A percentile compares a stretch with the other conserved stretches of the same genome.
These are phyloP conservation scores for Spheniscus mendiculus DNA, from an alignment of 2,113 vertebrate species.

Conservation along the genomic window DNA sequence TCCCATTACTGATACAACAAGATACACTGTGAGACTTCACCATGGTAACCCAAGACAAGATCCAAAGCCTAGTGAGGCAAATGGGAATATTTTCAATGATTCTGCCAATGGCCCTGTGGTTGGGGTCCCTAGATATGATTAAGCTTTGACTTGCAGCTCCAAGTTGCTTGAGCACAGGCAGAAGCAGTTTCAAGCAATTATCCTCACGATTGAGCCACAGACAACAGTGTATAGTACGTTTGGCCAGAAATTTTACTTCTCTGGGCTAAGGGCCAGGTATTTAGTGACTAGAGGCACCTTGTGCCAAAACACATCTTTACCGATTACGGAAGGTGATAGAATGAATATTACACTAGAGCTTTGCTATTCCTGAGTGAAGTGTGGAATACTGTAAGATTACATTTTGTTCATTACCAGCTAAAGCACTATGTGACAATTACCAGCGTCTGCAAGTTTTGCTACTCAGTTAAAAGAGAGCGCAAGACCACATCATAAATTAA, in stretches of 20 bases:
- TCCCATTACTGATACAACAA: neutral
- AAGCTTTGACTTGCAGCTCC: neutral
- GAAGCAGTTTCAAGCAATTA: slow-evolving; percentile 24
- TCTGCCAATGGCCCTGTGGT: neutral
- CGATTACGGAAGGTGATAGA: neutral
- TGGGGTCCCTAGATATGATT: neutral
- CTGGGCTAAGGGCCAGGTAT: slow-evolving; percentile 10
- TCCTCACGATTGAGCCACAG: neutral
- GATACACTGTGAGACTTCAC: neutral
- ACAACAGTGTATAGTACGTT: neutral
- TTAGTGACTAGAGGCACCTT: neutral
- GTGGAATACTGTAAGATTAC: neutral
- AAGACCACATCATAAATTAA: neutral
- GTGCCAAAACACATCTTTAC: slow-evolving; percentile 46
- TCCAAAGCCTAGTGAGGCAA: neutral
- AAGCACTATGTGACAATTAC: neutral
- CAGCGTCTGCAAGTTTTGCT: neutral
- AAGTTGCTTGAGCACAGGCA: neutral
- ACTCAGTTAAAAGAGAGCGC: neutral
- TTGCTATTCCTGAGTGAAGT: neutral
- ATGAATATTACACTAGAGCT: neutral
- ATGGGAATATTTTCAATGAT: neutral
- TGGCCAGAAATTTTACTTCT: neutral
- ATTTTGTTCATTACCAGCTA: neutral
- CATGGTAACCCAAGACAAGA: neutral